Conservation (phyloP, 2,113 vertebrate genomes). For the Alligator sinensis region DNA sequence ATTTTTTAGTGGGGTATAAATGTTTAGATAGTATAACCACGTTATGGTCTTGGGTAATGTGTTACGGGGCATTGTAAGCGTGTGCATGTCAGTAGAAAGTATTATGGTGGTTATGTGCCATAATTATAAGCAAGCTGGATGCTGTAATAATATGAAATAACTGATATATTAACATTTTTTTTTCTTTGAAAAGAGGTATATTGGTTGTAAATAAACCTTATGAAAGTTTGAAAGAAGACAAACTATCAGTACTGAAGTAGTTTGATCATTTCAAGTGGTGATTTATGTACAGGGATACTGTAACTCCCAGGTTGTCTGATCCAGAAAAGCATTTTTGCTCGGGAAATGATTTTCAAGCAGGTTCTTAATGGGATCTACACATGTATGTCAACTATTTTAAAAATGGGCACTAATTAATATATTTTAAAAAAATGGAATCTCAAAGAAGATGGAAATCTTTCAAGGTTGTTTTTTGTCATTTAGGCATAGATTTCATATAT, state of each 20-base stretch:
- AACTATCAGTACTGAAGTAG: not conserved
- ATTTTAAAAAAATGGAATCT: not conserved
- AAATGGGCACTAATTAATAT: not conserved
- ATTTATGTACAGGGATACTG: not conserved
- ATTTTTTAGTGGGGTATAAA: conserved; percentile 18
- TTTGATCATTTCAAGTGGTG: not conserved
- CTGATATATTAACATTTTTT: not conserved
- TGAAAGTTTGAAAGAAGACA: not conserved
- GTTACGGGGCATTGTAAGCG: not conserved
- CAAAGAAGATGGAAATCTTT: too few relatives aligned
- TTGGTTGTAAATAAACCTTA: not conserved
- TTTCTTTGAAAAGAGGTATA: not conserved
- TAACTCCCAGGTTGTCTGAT: not conserved
- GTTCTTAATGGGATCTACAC: too few relatives aligned
- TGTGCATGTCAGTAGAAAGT: not conserved
- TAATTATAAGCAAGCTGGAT: not conserved
- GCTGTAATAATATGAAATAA: conserved; percentile 27
- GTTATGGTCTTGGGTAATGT: not conserved
- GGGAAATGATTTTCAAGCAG: not conserved
- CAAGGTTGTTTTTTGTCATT: too few relatives aligned
- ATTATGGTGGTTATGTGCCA: not conserved
- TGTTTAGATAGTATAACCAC: not conserved
- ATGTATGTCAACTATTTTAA: not conserved
- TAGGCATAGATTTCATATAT: too few relatives aligned
- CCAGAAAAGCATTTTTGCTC: not conserved